A percentile compares a stretch with the other conserved stretches of the same genome.
phyloP scores from a whole-genome alignment of 2,888 invertebrate genomes.

The Minunthozetes semirufus region DNA sequence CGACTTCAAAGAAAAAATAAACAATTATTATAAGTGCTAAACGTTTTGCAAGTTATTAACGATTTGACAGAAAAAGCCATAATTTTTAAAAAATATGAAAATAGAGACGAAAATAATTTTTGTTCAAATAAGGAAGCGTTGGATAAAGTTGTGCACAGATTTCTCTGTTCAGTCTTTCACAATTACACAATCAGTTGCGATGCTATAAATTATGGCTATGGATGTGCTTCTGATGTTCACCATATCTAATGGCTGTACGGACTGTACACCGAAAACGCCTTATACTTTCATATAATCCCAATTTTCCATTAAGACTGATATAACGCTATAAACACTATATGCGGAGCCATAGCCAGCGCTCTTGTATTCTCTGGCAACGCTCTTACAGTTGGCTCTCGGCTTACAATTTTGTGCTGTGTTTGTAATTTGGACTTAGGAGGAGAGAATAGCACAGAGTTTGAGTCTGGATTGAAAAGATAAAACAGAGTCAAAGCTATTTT shows the following conservation, averaged over 20 bases:
- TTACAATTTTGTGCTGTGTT: neutral
- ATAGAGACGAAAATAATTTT: neutral
- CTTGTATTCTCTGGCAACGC: neutral
- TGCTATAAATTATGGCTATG: conserved; percentile 22
- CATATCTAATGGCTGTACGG: conserved; percentile 1
- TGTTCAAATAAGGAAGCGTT: neutral
- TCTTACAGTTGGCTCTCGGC: neutral
- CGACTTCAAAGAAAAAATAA: neutral
- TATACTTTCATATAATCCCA: conserved; percentile 18
- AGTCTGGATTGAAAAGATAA: conserved; percentile 27
- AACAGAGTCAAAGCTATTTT: conserved; percentile 21
- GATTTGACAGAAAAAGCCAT: neutral
- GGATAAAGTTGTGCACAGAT: neutral
- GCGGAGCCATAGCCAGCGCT: neutral
- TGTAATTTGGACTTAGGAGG: conserved; percentile 26
- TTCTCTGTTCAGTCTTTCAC: conserved; percentile 1
- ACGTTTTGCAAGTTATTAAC: neutral
- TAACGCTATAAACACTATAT: conserved; percentile 28
- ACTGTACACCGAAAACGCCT: conserved; percentile 9
- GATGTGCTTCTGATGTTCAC: conserved; percentile 20
- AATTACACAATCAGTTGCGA: conserved; percentile 13
- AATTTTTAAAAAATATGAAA: conserved; percentile 12
- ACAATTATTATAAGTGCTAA: neutral
- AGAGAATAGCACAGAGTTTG: neutral
- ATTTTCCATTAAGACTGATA: conserved; percentile 23